Percentiles rank a stretch among this genome's conserved stretches.
phyloP scores from a whole-genome alignment of 1,140 invertebrate species.

The Fragariocoptes setiger region DNA sequence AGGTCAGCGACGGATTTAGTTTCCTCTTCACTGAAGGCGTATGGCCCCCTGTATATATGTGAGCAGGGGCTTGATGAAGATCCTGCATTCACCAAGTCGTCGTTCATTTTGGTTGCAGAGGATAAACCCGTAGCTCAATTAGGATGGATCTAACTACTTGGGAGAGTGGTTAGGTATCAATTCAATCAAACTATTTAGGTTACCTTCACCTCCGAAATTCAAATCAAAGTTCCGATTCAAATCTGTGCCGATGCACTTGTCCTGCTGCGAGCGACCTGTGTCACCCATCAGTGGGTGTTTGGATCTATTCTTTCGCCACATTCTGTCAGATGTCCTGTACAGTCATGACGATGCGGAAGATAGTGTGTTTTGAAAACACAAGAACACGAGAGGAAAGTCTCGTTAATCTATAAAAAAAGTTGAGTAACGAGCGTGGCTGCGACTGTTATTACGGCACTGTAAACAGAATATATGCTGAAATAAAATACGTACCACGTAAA shows the following conservation, averaged over 20 bases:
- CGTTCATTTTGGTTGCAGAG: not conserved
- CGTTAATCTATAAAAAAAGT: too few relatives aligned
- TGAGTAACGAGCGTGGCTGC: too few relatives aligned
- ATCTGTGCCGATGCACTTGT: slow-evolving; percentile 9
- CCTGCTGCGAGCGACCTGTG: not conserved
- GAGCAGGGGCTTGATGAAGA: slow-evolving; percentile 11
- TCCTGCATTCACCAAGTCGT: slow-evolving; percentile 6
- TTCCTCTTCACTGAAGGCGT: slow-evolving; percentile 16
- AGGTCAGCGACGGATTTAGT: slow-evolving; percentile 12
- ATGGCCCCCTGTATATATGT: slow-evolving; percentile 11
- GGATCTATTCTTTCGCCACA: slow-evolving; percentile 12
- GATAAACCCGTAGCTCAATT: not conserved
- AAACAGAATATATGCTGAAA: too few relatives aligned
- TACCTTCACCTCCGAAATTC: slow-evolving; percentile 5
- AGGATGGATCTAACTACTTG: too few relatives aligned
- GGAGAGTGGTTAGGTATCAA: too few relatives aligned
- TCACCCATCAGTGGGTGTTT: not conserved
- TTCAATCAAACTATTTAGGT: too few relatives aligned
- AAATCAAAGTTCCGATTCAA: slow-evolving; percentile 9
- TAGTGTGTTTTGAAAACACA: too few relatives aligned
- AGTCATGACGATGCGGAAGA: too few relatives aligned
- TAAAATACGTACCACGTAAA: too few relatives aligned
- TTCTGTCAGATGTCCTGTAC: slow-evolving; percentile 8
- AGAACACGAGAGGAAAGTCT: too few relatives aligned
- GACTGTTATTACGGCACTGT: too few relatives aligned